Evolutionary conservation across 2,113 vertebrate genomes (phyloP).

Genomic region (Silurus glanis): DNA sequence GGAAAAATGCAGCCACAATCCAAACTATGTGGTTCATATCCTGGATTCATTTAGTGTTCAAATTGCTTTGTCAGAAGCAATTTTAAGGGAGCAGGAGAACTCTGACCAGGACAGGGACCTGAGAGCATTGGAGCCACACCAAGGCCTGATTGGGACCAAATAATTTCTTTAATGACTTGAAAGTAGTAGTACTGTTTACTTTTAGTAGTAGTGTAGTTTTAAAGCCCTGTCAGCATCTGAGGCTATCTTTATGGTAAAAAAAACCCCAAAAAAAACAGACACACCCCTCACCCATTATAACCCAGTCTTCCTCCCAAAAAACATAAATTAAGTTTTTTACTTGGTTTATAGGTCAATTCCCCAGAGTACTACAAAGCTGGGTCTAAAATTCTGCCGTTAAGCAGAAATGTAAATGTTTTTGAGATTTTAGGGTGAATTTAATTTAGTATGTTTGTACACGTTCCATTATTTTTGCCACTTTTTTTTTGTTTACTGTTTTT

Average conservation of each 20-base stretch:
- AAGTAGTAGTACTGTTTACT: no score
- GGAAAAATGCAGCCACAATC: not conserved
- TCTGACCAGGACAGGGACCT: not conserved
- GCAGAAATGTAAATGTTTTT: no score
- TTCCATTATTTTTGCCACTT: no score
- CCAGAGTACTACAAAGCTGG: conserved; percentile 1
- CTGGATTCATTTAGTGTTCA: not conserved
- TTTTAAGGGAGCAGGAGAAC: not conserved
- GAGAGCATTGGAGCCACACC: not conserved
- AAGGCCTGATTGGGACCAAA: not conserved
- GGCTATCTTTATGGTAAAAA: no score
- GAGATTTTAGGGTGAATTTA: no score
- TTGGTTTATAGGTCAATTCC: conserved; percentile 14
- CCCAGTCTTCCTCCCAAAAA: not conserved
- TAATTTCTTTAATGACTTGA: not conserved
- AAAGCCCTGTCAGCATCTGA: no score
- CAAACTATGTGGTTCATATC: not conserved
- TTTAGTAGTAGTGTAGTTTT: no score
- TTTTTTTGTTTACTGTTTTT: no score
- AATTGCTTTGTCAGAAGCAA: not conserved
- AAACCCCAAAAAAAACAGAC: no score
- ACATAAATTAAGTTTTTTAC: not conserved
- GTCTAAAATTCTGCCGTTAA: not conserved
- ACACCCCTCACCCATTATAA: no score
- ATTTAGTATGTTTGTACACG: no score